These are phyloP conservation scores for Porphyrio hochstetteri DNA, from an alignment of 2,113 vertebrate species.

Conservation along the genomic window DNA sequence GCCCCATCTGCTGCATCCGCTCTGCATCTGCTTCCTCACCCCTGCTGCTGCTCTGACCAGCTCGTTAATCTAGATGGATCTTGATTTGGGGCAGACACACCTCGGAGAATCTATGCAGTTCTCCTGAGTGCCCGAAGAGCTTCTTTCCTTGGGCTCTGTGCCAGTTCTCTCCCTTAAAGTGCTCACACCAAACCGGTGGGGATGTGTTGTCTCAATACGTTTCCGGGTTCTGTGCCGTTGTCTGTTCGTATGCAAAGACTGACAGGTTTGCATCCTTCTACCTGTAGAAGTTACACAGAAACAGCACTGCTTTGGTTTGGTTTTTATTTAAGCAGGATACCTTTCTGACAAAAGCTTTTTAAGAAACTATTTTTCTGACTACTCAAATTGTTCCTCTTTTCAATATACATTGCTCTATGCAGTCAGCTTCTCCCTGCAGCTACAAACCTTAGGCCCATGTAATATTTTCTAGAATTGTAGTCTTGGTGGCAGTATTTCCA, in stretches of 20 bases:
- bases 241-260: neutral
- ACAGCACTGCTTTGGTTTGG: neutral
- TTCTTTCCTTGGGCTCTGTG: neutral
- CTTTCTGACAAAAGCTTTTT: neutral
- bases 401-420: neutral
- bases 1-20: neutral
- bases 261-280: neutral
- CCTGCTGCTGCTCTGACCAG: neutral
- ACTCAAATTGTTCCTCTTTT: neutral
- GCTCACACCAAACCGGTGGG: neutral
- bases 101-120: accelerated
- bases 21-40: neutral
- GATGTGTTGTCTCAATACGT: neutral
- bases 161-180: neutral
- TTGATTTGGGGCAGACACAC: neutral
- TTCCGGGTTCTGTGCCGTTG: neutral
- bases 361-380: neutral
- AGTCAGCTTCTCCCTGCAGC: neutral
- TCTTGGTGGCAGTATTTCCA: neutral
- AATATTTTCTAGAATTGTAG: neutral
- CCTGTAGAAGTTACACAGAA: neutral
- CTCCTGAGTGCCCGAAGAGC: neutral
- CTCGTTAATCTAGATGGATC: neutral
- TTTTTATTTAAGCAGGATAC: neutral
- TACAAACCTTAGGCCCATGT: neutral